Percentiles rank a stretch among this genome's conserved stretches.
Conservation (phyloP, 2,113 vertebrate species). For the Spilogale gracilis region DNA sequence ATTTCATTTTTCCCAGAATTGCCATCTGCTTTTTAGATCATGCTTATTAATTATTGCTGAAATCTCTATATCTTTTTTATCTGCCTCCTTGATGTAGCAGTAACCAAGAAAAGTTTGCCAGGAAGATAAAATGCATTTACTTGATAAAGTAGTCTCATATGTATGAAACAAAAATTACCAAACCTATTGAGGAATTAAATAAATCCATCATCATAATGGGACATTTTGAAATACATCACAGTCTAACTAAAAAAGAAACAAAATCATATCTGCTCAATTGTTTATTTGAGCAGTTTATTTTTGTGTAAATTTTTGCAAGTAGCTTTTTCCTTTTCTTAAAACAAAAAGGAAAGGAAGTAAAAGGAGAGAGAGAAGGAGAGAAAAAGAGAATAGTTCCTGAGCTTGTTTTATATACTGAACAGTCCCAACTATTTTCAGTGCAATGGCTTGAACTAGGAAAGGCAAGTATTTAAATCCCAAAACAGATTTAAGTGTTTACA, state of each 20-base stretch:
- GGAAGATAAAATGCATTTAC: not conserved
- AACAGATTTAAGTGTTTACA: not conserved
- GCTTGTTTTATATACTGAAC: not conserved
- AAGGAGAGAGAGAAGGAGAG: not conserved
- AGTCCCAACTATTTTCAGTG: not conserved
- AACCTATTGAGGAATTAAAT: not conserved
- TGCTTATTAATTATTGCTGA: not conserved
- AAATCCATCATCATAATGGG: not conserved
- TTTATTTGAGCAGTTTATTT: not conserved
- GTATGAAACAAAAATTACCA: not conserved
- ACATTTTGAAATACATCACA: not conserved
- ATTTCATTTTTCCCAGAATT: not conserved
- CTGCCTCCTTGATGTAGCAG: not conserved
- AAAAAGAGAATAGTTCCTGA: not conserved
- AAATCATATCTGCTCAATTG: not conserved
- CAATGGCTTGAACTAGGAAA: not conserved
- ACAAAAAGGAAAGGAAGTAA: not conserved
- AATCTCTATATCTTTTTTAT: not conserved
- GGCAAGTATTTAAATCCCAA: not conserved
- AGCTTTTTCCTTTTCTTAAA: not conserved
- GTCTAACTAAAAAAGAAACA: not conserved
- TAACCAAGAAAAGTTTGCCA: not conserved
- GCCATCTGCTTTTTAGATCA: not conserved
- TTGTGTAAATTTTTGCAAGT: not conserved
- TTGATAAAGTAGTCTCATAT: not conserved